A percentile compares a stretch with the other conserved stretches of the same genome.
Evolutionary conservation across 2,888 invertebrate species (phyloP).

Genomic region (Sphaerophoria rueppellii): DNA sequence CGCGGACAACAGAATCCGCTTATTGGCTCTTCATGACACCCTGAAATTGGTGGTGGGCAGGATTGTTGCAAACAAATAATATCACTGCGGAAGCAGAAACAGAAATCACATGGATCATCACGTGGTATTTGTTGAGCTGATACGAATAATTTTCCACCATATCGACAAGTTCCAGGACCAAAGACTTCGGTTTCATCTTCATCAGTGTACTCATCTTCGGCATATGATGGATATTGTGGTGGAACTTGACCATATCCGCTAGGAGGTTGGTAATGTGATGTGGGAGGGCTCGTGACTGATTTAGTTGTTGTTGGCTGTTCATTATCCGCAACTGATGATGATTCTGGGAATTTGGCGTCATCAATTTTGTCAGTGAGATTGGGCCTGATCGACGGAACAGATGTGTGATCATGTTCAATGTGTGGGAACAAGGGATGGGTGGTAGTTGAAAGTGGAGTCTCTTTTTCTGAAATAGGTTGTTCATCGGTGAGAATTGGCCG

Average conservation of each 20-base stretch:
- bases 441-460: slow-evolving; percentile 74
- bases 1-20: slow-evolving; percentile 97
- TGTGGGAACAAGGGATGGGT: slow-evolving; percentile 77
- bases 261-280: slow-evolving; percentile 77
- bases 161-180: slow-evolving; percentile 95
- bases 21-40: slow-evolving; percentile 95
- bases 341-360: slow-evolving; percentile 14
- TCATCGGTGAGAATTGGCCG: slow-evolving; percentile 58
- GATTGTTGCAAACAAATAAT: slow-evolving; percentile 97
- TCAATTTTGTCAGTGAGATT: slow-evolving; percentile 54
- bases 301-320: slow-evolving; percentile 49
- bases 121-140: slow-evolving; percentile 97
- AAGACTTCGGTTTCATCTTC: slow-evolving; percentile 90
- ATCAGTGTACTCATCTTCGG: slow-evolving; percentile 85
- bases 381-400: slow-evolving; percentile 57
- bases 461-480: slow-evolving; percentile 63
- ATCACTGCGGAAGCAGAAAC: slow-evolving; percentile 98
- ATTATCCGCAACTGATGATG: slow-evolving; percentile 35
- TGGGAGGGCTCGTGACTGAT: slow-evolving; percentile 76
- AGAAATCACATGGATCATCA: slow-evolving; percentile 97
- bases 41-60: slow-evolving; percentile 96
- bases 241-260: slow-evolving; percentile 76
- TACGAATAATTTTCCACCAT: slow-evolving; percentile 95
- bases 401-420: slow-evolving; percentile 60
- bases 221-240: slow-evolving; percentile 79